A percentile compares a stretch with the other conserved stretches of the same genome.
Conservation (phyloP, 2,797 vertebrate genomes). For the Alexandromys oeconomus region DNA sequence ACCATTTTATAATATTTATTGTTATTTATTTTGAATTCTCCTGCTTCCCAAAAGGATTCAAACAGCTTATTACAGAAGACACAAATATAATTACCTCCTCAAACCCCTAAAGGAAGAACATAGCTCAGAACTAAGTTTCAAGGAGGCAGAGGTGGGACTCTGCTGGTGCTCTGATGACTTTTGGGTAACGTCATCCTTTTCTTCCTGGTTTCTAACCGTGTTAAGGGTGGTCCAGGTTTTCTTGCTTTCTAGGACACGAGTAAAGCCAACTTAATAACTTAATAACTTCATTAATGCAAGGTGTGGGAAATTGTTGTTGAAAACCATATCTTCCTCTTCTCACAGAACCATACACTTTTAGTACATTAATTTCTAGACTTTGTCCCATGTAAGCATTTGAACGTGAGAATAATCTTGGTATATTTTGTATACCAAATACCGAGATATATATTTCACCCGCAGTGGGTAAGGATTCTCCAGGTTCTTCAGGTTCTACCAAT, state of each 20-base stretch:
- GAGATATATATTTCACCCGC: neutral
- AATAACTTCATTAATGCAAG: neutral
- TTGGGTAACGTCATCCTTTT: neutral
- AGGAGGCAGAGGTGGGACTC: neutral
- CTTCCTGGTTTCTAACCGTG: conserved; percentile 20
- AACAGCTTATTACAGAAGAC: conserved; percentile 58
- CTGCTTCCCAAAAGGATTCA: conserved; percentile 73
- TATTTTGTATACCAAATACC: neutral
- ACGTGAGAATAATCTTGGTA: neutral
- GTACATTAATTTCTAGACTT: conserved; percentile 2
- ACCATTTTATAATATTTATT: conserved; percentile 24
- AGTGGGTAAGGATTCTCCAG: neutral
- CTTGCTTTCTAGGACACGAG: neutral
- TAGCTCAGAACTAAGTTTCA: neutral
- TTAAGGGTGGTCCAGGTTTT: conserved; percentile 1
- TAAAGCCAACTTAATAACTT: neutral
- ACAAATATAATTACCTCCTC: conserved; percentile 25
- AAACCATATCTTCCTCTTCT: neutral
- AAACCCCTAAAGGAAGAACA: conserved; percentile 32
- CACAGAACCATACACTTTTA: neutral
- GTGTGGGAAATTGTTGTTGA: neutral
- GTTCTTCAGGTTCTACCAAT: neutral
- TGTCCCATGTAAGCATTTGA: neutral
- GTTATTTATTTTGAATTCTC: conserved; percentile 66
- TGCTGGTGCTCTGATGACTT: neutral